Percentiles rank a stretch among this genome's conserved stretches.
Conservation (phyloP, 2,113 vertebrate species). For the Riparia riparia region DNA sequence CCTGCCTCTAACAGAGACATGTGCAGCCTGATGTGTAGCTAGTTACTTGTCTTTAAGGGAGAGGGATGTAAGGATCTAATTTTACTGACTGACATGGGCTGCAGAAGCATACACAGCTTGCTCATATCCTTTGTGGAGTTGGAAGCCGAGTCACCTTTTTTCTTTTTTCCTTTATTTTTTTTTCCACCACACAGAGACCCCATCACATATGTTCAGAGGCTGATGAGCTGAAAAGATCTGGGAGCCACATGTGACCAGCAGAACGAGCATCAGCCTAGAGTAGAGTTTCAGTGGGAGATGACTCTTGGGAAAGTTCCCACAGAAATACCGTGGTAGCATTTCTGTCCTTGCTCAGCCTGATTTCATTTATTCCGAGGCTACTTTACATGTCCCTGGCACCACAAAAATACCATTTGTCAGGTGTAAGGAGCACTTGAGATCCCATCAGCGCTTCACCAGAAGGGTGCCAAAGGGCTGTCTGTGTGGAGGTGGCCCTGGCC, state of each 20-base stretch:
- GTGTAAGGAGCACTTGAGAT: not conserved
- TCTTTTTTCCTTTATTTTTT: not conserved
- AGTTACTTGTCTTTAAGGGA: slow-evolving; percentile 35
- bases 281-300: slow-evolving; percentile 36
- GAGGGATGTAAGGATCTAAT: slow-evolving; percentile 70
- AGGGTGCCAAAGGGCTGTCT: not conserved
- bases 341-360: not conserved
- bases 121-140: slow-evolving; percentile 64
- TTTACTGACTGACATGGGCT: slow-evolving; percentile 65
- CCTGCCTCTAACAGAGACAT: not conserved
- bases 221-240: slow-evolving; percentile 64
- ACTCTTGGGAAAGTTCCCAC: slow-evolving; percentile 44
- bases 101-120: slow-evolving; percentile 59
- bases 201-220: slow-evolving; percentile 64
- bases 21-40: slow-evolving; percentile 30
- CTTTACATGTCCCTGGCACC: not conserved
- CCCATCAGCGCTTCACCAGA: not conserved
- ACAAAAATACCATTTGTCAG: not conserved
- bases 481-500: not conserved
- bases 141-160: slow-evolving; percentile 45
- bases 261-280: not conserved
- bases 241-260: slow-evolving; percentile 64
- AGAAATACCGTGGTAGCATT: not conserved
- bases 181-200: slow-evolving; percentile 29
- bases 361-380: not conserved